Evolutionary conservation across 1,140 invertebrate species (phyloP).

Genomic region (Tetragonula clypearis): DNA sequence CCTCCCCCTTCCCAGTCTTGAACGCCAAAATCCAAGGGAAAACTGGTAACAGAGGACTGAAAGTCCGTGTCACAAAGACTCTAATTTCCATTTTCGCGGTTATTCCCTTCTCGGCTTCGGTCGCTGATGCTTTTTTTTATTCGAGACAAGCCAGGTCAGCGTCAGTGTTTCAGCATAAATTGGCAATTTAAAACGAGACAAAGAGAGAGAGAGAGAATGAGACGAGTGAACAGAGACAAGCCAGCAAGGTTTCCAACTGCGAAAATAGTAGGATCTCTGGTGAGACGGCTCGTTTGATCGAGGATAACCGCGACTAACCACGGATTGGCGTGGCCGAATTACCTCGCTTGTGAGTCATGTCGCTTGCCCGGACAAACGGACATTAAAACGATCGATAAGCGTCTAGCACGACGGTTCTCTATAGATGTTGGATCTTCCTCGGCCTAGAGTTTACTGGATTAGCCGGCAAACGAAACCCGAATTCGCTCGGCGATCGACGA

Average conservation of each 20-base stretch:
- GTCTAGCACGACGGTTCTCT: neutral
- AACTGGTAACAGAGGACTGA: neutral
- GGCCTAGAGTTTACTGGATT: conserved; percentile 25
- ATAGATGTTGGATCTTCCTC: conserved; percentile 20
- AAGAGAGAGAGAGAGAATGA: neutral
- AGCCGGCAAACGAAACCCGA: conserved; percentile 4
- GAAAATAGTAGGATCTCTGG: conserved; percentile 5
- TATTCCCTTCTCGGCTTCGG: too few relatives aligned
- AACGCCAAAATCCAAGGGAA: neutral
- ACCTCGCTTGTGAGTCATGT: conserved; percentile 42
- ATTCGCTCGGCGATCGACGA: conserved; percentile 31
- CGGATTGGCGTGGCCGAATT: conserved; percentile 59
- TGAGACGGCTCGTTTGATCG: conserved; percentile 30
- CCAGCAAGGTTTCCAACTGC: neutral
- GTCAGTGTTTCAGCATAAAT: neutral
- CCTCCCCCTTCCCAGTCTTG: neutral
- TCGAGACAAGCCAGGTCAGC: neutral
- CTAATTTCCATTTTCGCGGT: neutral
- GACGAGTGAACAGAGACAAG: neutral
- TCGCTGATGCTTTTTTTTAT: too few relatives aligned
- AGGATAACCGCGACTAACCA: conserved; percentile 52
- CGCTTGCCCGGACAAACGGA: conserved; percentile 27
- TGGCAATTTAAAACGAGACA: conserved; percentile 1
- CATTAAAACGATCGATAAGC: conserved; percentile 42
- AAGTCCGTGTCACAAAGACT: too few relatives aligned